Evolutionary conservation across 2,888 invertebrate species (phyloP).

Genomic region (Microchrysa polita): DNA sequence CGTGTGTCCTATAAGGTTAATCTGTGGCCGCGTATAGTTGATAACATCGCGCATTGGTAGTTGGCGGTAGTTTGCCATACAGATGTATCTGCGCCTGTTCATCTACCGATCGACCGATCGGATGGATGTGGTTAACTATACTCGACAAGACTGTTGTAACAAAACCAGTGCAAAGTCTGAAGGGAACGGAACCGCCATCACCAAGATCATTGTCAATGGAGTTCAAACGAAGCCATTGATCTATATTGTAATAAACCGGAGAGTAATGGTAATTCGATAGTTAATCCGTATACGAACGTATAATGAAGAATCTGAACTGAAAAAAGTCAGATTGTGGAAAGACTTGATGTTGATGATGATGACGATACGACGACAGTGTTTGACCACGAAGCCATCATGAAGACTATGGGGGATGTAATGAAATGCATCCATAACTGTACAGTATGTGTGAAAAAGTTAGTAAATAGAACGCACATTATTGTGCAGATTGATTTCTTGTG

Average conservation of each 20-base stretch:
- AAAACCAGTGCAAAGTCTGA: not conserved
- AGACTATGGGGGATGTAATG: not conserved
- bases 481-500: not conserved
- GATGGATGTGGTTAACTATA: not conserved
- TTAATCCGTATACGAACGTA: conserved; percentile 12
- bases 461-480: conserved; percentile 1
- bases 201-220: conserved; percentile 44
- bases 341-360: conserved; percentile 14
- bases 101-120: not conserved
- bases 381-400: conserved; percentile 40
- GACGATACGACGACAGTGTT: conserved; percentile 30
- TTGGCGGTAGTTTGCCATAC: too few relatives aligned
- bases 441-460: conserved; percentile 3
- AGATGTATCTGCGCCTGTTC: not conserved
- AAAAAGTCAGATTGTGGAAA: not conserved
- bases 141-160: not conserved
- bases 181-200: not conserved
- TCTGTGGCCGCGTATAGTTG: not conserved
- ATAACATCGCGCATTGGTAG: not conserved
- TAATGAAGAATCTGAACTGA: not conserved
- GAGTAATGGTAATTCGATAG: conserved; percentile 42
- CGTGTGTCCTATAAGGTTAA: not conserved
- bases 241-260: conserved; percentile 31
- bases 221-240: conserved; percentile 40
- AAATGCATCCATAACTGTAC: conserved; percentile 7